Evolutionary conservation across 2,888 invertebrate species (phyloP).

Genomic region (Apotomis betuletana): DNA sequence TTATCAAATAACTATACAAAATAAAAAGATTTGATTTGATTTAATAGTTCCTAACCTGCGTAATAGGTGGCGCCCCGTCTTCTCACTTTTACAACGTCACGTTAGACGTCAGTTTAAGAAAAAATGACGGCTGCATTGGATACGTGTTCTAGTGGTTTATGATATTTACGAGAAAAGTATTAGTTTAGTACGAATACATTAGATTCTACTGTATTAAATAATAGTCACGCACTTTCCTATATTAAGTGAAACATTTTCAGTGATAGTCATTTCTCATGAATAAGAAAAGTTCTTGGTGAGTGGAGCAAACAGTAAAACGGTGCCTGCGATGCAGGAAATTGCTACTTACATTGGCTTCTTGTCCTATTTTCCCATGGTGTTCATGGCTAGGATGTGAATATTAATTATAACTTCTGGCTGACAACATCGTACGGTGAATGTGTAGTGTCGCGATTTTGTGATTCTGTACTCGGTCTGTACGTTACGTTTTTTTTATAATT

Average conservation of each 20-base stretch:
- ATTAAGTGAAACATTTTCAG: slow-evolving; percentile 67
- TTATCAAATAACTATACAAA: slow-evolving; percentile 29
- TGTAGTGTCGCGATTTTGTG: slow-evolving; percentile 10
- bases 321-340: slow-evolving; percentile 68
- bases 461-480: neutral
- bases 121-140: slow-evolving; percentile 83
- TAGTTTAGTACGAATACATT: slow-evolving; percentile 68
- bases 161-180: slow-evolving; percentile 83
- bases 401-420: slow-evolving; percentile 6
- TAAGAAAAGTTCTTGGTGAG: slow-evolving; percentile 75
- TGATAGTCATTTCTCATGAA: slow-evolving; percentile 74
- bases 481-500: slow-evolving; percentile 6
- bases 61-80: slow-evolving; percentile 70
- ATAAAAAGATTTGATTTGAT: slow-evolving; percentile 54
- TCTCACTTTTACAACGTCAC: slow-evolving; percentile 60
- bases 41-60: slow-evolving; percentile 44
- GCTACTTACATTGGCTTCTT: slow-evolving; percentile 52
- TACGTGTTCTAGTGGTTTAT: slow-evolving; percentile 83
- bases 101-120: slow-evolving; percentile 71
- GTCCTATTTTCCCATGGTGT: slow-evolving; percentile 43
- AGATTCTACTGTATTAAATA: slow-evolving; percentile 61
- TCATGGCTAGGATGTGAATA: slow-evolving; percentile 4
- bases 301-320: slow-evolving; percentile 66
- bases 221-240: slow-evolving; percentile 57
- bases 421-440: neutral